Evolutionary conservation across 1,140 invertebrate genomes (phyloP).

Genomic region (Trichoplusia ni): DNA sequence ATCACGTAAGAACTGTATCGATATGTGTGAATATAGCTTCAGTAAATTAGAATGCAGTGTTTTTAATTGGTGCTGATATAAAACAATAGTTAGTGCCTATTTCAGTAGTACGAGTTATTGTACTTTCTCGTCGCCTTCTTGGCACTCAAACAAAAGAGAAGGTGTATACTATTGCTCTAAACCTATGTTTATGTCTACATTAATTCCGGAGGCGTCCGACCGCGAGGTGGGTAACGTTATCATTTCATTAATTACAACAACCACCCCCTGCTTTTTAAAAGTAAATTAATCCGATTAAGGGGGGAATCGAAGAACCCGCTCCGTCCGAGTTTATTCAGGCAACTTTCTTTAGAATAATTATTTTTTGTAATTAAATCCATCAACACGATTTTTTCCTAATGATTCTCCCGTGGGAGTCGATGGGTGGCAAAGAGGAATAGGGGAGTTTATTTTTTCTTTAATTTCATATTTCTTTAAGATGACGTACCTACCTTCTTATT

Average conservation of each 20-base stretch:
- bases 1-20: too few species aligned
- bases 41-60: too few species aligned
- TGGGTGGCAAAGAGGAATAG: slow-evolving; percentile 44
- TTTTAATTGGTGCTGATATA: too few species aligned
- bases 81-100: too few species aligned
- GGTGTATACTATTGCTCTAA: background rate
- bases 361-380: slow-evolving; percentile 82
- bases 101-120: too few species aligned
- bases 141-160: background rate
- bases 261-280: slow-evolving; percentile 77
- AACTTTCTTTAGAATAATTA: slow-evolving; percentile 80
- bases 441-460: slow-evolving; percentile 54
- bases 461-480: slow-evolving; percentile 32
- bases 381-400: slow-evolving; percentile 82
- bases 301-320: slow-evolving; percentile 79
- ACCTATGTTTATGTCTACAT: slow-evolving; percentile 21
- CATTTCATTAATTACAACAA: slow-evolving; percentile 81
- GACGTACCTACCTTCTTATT: background rate
- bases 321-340: slow-evolving; percentile 77
- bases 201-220: slow-evolving; percentile 60
- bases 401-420: slow-evolving; percentile 72
- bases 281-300: slow-evolving; percentile 81
- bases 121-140: too few species aligned
- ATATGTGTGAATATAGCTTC: too few species aligned
- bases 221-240: slow-evolving; percentile 78